phyloP scores from a whole-genome alignment of 1,140 invertebrate species.

The Lysiphlebus fabarum region DNA sequence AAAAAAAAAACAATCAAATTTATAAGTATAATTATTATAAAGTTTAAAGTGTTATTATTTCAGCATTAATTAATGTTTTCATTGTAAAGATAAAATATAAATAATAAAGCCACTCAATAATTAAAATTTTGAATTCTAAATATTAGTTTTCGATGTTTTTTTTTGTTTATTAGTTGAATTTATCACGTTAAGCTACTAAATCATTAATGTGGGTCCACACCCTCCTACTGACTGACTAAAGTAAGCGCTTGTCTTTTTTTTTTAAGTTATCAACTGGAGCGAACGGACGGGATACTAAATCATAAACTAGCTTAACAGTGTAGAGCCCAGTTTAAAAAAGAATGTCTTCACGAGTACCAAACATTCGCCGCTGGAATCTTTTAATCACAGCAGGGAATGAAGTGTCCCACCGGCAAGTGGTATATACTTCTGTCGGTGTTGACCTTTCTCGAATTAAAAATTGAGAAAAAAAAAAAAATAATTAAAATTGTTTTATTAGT shows the following conservation, averaged over 20 bases:
- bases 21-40: no score
- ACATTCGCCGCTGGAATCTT: slow-evolving; percentile 43
- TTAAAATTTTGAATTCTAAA: no score
- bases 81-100: no score
- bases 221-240: slow-evolving; percentile 36
- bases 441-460: slow-evolving; percentile 6
- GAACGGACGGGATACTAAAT: slow-evolving; percentile 32
- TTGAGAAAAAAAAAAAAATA: slow-evolving; percentile 43
- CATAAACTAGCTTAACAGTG: slow-evolving; percentile 39
- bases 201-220: slow-evolving; percentile 24
- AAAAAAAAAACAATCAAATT: no score
- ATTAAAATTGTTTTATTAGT: slow-evolving; percentile 47
- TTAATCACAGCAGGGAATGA: slow-evolving; percentile 39
- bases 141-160: no score
- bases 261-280: slow-evolving; percentile 27
- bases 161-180: no score
- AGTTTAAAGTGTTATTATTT: no score
- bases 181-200: slow-evolving; percentile 25
- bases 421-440: no score
- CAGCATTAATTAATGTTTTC: no score
- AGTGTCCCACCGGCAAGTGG: slow-evolving; percentile 26
- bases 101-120: no score
- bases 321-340: slow-evolving; percentile 34
- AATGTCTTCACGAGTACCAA: slow-evolving; percentile 34
- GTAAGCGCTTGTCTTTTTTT: slow-evolving; percentile 10